These are phyloP conservation scores for Listronotus bonariensis DNA, from an alignment of 1,140 invertebrate species.

Conservation along the genomic window DNA sequence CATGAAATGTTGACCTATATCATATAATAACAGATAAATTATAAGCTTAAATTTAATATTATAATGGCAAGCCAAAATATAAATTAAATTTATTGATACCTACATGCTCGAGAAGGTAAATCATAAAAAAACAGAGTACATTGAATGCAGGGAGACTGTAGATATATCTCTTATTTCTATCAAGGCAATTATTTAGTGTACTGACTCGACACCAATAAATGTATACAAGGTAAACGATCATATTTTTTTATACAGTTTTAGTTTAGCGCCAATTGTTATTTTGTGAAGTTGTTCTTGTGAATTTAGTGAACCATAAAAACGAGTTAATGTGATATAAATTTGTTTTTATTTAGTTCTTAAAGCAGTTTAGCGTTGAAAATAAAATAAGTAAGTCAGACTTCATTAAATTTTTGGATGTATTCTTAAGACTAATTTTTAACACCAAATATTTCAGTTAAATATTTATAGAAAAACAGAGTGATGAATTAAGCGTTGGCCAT, in stretches of 20 bases:
- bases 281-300: constrained; percentile 21
- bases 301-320: constrained; percentile 34
- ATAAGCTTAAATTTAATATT: background rate
- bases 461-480: no score
- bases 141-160: constrained; percentile 33
- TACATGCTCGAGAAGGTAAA: constrained; percentile 13
- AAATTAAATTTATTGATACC: constrained; percentile 4
- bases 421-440: no score
- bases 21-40: background rate
- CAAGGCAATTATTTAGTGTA: constrained; percentile 42
- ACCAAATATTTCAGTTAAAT: no score
- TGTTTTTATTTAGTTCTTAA: no score
- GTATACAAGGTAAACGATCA: constrained; percentile 42
- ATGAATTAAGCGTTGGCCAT: no score
- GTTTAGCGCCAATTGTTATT: constrained; percentile 31
- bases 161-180: constrained; percentile 41
- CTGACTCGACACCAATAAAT: constrained; percentile 40
- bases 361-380: no score
- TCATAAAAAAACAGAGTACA: constrained; percentile 33
- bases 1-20: no score
- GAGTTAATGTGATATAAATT: no score
- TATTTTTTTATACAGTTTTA: constrained; percentile 32
- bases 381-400: no score
- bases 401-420: no score
- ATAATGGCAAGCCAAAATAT: background rate